Conservation (phyloP, 2,888 invertebrate species). For the Andrena marginata region DNA sequence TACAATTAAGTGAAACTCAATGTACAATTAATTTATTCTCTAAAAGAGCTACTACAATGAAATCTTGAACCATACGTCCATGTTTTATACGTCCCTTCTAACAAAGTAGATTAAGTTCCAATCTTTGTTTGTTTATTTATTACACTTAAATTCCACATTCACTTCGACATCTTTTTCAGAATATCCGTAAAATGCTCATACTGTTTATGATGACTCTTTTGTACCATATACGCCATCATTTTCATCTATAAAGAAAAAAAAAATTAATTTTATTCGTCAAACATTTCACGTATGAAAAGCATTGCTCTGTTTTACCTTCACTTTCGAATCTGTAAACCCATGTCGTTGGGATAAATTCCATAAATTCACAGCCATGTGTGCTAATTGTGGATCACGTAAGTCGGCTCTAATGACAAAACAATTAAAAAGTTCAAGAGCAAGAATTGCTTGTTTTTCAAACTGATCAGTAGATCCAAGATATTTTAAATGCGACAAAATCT, state of each 20-base stretch:
- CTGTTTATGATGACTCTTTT: slow-evolving; percentile 76
- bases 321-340: slow-evolving; percentile 86
- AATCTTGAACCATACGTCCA: slow-evolving; percentile 12
- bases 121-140: slow-evolving; percentile 4
- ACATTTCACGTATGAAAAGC: not conserved
- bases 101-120: not conserved
- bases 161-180: slow-evolving; percentile 76
- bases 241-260: slow-evolving; percentile 73
- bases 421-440: slow-evolving; percentile 91
- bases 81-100: slow-evolving; percentile 18
- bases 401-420: slow-evolving; percentile 89
- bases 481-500: slow-evolving; percentile 91
- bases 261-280: not conserved
- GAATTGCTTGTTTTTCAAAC: slow-evolving; percentile 89
- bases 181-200: slow-evolving; percentile 79
- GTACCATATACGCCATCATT: slow-evolving; percentile 79
- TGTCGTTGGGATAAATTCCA: slow-evolving; percentile 93
- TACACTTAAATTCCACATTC: slow-evolving; percentile 24
- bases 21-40: slow-evolving; percentile 54
- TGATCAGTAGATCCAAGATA: slow-evolving; percentile 88
- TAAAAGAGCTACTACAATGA: slow-evolving; percentile 40
- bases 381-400: slow-evolving; percentile 87
- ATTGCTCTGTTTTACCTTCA: slow-evolving; percentile 81
- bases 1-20: slow-evolving; percentile 29
- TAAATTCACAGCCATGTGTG: slow-evolving; percentile 91